These are phyloP conservation scores for Eupithecia subumbrata DNA, from an alignment of 2,888 invertebrate species.

Conservation along the genomic window DNA sequence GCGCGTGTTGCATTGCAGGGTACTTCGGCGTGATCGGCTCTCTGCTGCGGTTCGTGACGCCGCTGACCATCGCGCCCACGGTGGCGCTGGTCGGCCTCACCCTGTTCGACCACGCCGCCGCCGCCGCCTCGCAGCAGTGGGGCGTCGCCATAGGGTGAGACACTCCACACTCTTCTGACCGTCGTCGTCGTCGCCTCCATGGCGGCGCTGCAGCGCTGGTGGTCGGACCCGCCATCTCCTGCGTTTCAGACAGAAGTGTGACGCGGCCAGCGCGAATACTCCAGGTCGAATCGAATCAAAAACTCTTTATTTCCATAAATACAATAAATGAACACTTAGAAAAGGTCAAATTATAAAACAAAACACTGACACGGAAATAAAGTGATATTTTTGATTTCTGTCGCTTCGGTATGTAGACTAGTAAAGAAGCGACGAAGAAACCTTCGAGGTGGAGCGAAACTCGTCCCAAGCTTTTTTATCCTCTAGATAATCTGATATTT, in stretches of 20 bases:
- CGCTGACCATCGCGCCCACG: constrained; percentile 92
- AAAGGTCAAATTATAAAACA: no score
- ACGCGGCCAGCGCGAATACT: constrained; percentile 68
- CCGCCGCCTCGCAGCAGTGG: constrained; percentile 93
- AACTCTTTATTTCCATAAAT: no score
- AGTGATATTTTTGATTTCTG: no score
- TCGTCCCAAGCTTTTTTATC: no score
- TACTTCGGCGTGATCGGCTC: constrained; percentile 90
- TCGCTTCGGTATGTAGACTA: no score
- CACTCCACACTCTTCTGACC: constrained; percentile 87
- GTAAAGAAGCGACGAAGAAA: no score
- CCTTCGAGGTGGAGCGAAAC: no score
- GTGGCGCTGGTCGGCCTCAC: constrained; percentile 93
- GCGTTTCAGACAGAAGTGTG: constrained; percentile 61
- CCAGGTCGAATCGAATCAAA: no score
- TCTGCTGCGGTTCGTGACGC: constrained; percentile 90
- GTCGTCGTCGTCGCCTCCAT: constrained; percentile 94
- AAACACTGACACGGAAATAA: no score
- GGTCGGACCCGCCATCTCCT: constrained; percentile 92
- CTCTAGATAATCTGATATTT: no score
- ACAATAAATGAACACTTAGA: no score
- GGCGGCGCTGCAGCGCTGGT: constrained; percentile 90
- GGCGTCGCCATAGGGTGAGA: constrained; percentile 90
- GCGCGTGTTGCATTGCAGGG: constrained; percentile 53
- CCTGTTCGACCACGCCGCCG: constrained; percentile 91